phyloP scores from a whole-genome alignment of 2,797 vertebrate genomes.

The Buphagus erythrorhynchus region DNA sequence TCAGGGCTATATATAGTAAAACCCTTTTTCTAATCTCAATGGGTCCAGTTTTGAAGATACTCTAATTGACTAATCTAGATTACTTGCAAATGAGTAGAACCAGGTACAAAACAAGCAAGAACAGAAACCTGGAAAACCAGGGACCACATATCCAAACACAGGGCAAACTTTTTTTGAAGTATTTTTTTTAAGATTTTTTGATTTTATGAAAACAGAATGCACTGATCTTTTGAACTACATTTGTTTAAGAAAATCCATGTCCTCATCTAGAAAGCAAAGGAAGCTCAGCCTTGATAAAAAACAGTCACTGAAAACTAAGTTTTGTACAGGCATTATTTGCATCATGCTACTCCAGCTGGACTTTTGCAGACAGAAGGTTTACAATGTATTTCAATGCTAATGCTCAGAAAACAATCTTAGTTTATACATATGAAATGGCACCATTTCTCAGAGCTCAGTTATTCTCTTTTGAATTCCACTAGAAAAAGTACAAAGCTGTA shows the following conservation, averaged over 20 bases:
- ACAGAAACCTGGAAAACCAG: not conserved
- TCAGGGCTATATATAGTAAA: constrained; percentile 39
- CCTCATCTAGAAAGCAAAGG: not conserved
- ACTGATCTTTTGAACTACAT: not conserved
- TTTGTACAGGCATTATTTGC: not conserved
- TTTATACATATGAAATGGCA: not conserved
- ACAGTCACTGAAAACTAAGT: not conserved
- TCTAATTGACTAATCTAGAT: constrained; percentile 40
- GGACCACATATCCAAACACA: not conserved
- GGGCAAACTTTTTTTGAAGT: not conserved
- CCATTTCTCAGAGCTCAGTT: not conserved
- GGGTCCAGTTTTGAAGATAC: not conserved
- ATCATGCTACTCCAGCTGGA: not conserved
- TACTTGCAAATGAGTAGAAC: constrained; percentile 4
- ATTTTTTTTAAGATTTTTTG: not conserved
- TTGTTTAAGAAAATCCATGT: not conserved
- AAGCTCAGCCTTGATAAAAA: not conserved
- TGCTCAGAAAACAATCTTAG: not conserved
- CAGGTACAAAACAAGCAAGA: not conserved
- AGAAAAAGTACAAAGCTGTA: not conserved
- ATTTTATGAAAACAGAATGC: not conserved
- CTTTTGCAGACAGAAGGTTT: not conserved
- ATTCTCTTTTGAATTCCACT: not conserved
- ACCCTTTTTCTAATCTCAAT: constrained; percentile 12
- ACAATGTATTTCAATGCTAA: not conserved